Evolutionary conservation across 2,113 vertebrate genomes (phyloP).

Genomic region (Tetraodon nigroviridis): DNA sequence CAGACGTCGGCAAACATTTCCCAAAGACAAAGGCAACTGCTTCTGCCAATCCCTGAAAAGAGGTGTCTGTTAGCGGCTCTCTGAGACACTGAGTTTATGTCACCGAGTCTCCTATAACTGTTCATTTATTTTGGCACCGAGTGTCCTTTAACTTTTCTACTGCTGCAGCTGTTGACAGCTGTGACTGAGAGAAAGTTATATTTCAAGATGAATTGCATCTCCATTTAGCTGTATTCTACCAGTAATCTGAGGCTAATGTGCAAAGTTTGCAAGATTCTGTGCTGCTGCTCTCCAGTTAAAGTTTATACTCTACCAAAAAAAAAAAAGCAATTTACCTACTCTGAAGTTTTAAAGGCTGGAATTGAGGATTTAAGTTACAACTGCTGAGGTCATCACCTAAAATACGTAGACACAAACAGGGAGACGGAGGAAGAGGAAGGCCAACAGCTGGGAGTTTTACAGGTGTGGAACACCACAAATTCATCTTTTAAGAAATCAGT

Average conservation of each 20-base stretch:
- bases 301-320: constrained; percentile 13
- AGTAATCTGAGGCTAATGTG: constrained; percentile 13
- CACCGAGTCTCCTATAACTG: constrained; percentile 36
- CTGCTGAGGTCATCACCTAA: constrained; percentile 40
- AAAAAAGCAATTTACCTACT: too few relatives aligned
- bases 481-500: constrained; percentile 36
- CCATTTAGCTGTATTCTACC: constrained; percentile 22
- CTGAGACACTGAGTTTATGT: constrained; percentile 32
- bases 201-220: constrained; percentile 31
- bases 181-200: constrained; percentile 21
- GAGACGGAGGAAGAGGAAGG: neutral
- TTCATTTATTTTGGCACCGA: constrained; percentile 40
- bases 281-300: neutral
- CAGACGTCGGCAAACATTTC: constrained; percentile 42
- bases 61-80: constrained; percentile 5
- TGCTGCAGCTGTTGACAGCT: constrained; percentile 8
- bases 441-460: constrained; percentile 37
- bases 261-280: constrained; percentile 13
- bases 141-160: constrained; percentile 30
- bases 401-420: constrained; percentile 43
- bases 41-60: constrained; percentile 31
- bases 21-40: constrained; percentile 44
- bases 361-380: constrained; percentile 20
- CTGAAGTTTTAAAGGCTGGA: neutral
- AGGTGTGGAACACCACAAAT: constrained; percentile 11